A percentile compares a stretch with the other conserved stretches of the same genome.
Conservation (phyloP, 1,140 invertebrate species). For the Luehdorfia chinensis region DNA sequence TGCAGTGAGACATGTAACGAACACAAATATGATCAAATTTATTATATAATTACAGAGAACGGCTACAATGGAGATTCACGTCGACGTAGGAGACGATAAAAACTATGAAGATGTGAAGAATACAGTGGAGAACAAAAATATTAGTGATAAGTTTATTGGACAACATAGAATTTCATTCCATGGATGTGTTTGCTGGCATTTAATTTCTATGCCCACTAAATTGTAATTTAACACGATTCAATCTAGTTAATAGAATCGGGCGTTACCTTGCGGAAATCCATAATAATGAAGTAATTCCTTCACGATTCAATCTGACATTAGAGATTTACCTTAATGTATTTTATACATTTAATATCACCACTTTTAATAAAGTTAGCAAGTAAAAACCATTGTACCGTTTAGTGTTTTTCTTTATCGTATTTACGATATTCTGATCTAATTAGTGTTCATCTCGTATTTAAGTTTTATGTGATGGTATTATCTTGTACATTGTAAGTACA, state of each 20-base stretch:
- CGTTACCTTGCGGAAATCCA: too few relatives aligned
- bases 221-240: background rate
- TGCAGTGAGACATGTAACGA: background rate
- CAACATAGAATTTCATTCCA: constrained; percentile 47
- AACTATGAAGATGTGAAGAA: constrained; percentile 14
- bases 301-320: background rate
- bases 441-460: constrained; percentile 13
- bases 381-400: too few relatives aligned
- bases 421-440: too few relatives aligned
- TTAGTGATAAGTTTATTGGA: constrained; percentile 22
- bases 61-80: constrained; percentile 67
- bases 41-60: constrained; percentile 64
- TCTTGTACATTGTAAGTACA: constrained; percentile 18
- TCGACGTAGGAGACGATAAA: constrained; percentile 64
- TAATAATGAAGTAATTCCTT: too few relatives aligned
- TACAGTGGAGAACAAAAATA: constrained; percentile 11
- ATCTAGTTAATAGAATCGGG: too few relatives aligned
- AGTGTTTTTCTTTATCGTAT: too few relatives aligned
- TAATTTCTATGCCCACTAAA: background rate
- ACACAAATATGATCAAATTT: constrained; percentile 19
- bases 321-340: background rate
- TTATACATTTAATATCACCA: background rate
- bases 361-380: too few relatives aligned
- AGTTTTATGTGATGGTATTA: constrained; percentile 5
- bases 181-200: constrained; percentile 30